These are phyloP conservation scores for Oasisia sp. DNA, from an alignment of 2,888 invertebrate genomes.

Conservation along the genomic window DNA sequence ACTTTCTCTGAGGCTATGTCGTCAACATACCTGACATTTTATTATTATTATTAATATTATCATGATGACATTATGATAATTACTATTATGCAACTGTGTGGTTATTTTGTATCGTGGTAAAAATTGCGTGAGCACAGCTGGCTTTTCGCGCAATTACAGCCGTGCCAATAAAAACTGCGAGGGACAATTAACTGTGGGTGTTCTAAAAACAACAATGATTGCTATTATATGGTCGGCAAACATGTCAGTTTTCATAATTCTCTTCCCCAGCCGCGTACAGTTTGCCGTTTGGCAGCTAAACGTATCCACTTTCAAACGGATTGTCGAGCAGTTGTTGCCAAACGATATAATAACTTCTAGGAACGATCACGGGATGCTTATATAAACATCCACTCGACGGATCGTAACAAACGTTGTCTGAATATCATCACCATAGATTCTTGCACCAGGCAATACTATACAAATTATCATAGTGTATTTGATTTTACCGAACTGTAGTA, in stretches of 20 bases:
- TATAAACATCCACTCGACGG: not conserved
- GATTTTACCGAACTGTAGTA: not conserved
- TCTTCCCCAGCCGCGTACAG: not conserved
- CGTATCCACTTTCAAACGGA: not conserved
- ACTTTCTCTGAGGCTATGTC: too few species aligned
- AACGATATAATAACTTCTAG: not conserved
- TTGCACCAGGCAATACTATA: not conserved
- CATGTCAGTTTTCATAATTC: not conserved
- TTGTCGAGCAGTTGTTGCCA: not conserved
- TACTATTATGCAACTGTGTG: not conserved
- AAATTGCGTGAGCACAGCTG: not conserved
- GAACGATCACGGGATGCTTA: not conserved
- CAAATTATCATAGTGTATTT: not conserved
- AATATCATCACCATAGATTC: not conserved
- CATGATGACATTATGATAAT: too few species aligned
- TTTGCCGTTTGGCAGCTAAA: not conserved
- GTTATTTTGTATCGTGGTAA: not conserved
- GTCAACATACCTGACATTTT: too few species aligned
- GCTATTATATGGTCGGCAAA: not conserved
- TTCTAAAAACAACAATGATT: not conserved
- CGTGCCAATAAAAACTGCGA: not conserved
- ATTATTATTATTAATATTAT: too few species aligned
- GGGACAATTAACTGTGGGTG: not conserved
- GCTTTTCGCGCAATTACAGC: not conserved
- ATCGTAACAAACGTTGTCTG: not conserved